phyloP scores from a whole-genome alignment of 2,888 invertebrate species.

The Leptarthrus brevirostris region DNA sequence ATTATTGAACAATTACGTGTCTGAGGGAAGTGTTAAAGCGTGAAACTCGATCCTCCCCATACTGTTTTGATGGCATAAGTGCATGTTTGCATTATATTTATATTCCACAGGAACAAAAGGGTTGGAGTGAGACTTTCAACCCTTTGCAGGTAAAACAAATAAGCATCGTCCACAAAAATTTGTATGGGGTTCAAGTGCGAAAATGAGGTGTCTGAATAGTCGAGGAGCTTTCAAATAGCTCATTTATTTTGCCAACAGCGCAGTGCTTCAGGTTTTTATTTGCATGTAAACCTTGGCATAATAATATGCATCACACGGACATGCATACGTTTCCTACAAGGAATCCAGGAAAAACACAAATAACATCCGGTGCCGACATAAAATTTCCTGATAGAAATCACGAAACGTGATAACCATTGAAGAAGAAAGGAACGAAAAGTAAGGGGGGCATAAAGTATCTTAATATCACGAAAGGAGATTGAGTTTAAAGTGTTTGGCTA shows the following conservation, averaged over 20 bases:
- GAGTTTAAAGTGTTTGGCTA: conserved; percentile 6
- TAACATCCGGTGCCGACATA: conserved; percentile 9
- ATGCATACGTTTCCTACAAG: background rate
- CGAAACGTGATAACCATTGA: conserved; percentile 19
- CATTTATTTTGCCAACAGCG: conserved; percentile 32
- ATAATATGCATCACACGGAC: conserved; percentile 6
- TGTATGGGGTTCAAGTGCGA: conserved; percentile 42
- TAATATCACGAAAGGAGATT: conserved; percentile 15
- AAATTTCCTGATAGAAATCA: conserved; percentile 39
- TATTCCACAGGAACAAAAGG: conserved; percentile 37
- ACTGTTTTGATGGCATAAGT: conserved; percentile 25
- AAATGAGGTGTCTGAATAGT: conserved; percentile 38
- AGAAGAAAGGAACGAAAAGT: background rate
- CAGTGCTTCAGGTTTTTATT: background rate
- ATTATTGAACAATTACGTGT: background rate
- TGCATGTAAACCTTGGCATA: background rate
- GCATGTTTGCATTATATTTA: background rate
- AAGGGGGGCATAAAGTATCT: background rate
- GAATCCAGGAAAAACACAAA: background rate
- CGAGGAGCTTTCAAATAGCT: conserved; percentile 34
- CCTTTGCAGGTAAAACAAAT: conserved; percentile 41
- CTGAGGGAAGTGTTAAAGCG: conserved; percentile 23
- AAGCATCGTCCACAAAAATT: conserved; percentile 20
- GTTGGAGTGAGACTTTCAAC: conserved; percentile 20
- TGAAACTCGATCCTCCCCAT: conserved; percentile 34